Evolutionary conservation across 2,113 vertebrate species (phyloP), one percentile per base, ranked within the genome.

Genomic region (Abramis brama): DNA sequence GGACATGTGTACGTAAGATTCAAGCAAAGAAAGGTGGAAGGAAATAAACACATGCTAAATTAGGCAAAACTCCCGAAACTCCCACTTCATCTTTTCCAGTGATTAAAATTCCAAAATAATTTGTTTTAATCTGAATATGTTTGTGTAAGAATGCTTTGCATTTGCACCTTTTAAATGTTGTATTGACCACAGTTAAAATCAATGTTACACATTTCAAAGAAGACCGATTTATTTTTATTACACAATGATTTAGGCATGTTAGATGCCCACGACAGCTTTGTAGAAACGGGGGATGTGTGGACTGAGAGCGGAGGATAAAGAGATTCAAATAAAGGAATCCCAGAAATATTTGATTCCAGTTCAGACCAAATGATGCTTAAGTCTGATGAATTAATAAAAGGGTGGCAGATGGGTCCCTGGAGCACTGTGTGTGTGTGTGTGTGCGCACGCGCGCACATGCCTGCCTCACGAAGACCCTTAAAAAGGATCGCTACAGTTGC

Each of bases 361-460:
- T 94, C 92, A 93, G 91, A 91, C 92, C 93, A 94, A 94, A 95
- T 93, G 94, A 93, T 94, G 93, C 94, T 95, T 95, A 95, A 94
- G 93, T 92, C 93, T 94, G 93, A 94, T 94, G 93, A 94, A 95
- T 94, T 95, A 95, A 94, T 94, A 94, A 95, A 93, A 93, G 91
- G 93, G 90, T 94, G 91, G 93, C 94, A 95, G 93, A 95, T 94
- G 94, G 93, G 92, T 94, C 94, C 93, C 94, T 92, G 91, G 93
- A 93, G 94, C 93, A 89, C 89, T 91, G 92, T 92, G 93, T 92
- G 92, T 87, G 79, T 59, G 30, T 47, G 19, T 45, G 68, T 80
- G 36, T 79, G 79, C 76, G 87, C 66, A 75, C 78, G 13, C 45
- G 59, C 80, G 33, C 74, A 73, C 80, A 84, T 79, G 79, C 82